Percentiles rank a stretch among this genome's conserved stretches.
These are phyloP conservation scores for Chamaedrilus cognettii DNA, from an alignment of 2,888 invertebrate genomes.

Conservation along the genomic window DNA sequence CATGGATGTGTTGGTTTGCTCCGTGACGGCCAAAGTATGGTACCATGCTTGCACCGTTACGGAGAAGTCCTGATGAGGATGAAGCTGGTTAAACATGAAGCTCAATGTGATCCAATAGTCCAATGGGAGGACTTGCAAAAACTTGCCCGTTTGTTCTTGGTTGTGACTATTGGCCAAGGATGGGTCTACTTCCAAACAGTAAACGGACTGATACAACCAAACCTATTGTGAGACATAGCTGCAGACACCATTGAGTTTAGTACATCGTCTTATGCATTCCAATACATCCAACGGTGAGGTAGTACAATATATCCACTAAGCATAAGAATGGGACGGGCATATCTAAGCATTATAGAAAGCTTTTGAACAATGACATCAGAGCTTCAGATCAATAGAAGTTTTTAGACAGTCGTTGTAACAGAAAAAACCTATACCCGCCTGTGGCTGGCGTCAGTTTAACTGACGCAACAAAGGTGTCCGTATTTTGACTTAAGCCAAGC, in stretches of 20 bases:
- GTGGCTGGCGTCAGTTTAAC: constrained; percentile 7
- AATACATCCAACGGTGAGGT: not conserved
- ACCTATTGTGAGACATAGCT: not conserved
- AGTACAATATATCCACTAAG: not conserved
- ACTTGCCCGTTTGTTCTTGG: not conserved
- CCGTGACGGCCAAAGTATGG: constrained; percentile 8
- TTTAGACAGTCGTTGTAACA: too few relatives aligned
- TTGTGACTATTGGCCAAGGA: not conserved
- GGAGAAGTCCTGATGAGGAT: too few relatives aligned
- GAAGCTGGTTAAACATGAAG: not conserved
- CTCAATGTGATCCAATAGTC: not conserved
- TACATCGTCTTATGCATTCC: not conserved
- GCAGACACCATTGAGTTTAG: not conserved
- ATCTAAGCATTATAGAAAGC: too few relatives aligned
- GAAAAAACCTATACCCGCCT: not conserved
- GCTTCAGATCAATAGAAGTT: too few relatives aligned
- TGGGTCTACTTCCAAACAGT: too few relatives aligned
- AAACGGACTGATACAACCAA: too few relatives aligned
- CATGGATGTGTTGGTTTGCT: not conserved
- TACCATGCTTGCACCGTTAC: constrained; percentile 6
- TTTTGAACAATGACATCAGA: too few relatives aligned
- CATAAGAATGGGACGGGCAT: not conserved
- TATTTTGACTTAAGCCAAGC: not conserved
- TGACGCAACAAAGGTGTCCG: not conserved
- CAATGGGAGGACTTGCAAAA: constrained; percentile 1